A percentile compares a stretch with the other conserved stretches of the same genome.
These are phyloP conservation scores for Paraescarpia echinospica DNA, from an alignment of 1,140 invertebrate genomes.

Conservation along the genomic window DNA sequence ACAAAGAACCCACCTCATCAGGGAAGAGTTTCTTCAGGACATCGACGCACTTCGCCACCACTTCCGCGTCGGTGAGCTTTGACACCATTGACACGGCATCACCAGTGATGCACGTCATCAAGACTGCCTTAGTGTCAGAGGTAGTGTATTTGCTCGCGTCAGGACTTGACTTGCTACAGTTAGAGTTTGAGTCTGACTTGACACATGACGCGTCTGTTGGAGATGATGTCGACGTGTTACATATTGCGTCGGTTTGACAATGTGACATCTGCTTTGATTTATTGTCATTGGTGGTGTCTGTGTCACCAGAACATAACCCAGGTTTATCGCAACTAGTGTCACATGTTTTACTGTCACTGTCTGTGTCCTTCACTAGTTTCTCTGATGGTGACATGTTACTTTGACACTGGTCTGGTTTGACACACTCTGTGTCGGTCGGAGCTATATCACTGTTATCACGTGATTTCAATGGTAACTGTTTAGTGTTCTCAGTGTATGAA, in stretches of 20 bases:
- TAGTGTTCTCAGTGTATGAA: not conserved
- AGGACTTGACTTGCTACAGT: not conserved
- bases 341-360: not conserved
- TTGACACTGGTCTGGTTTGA: too few species aligned
- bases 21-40: slow-evolving; percentile 25
- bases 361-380: not conserved
- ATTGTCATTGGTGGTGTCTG: not conserved
- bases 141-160: not conserved
- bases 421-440: too few species aligned
- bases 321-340: not conserved
- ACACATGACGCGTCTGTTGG: not conserved
- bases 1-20: slow-evolving; percentile 21
- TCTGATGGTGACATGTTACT: not conserved
- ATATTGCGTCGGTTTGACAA: not conserved
- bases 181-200: not conserved
- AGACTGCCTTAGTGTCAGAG: slow-evolving; percentile 6
- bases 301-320: not conserved
- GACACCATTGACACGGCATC: slow-evolving; percentile 19
- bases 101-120: slow-evolving; percentile 23
- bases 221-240: not conserved
- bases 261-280: not conserved
- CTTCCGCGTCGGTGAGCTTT: slow-evolving; percentile 24
- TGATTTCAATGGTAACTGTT: not conserved
- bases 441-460: not conserved
- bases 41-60: slow-evolving; percentile 21